Evolutionary conservation across 2,113 vertebrate genomes (phyloP).

Genomic region (Apteryx owenii): DNA sequence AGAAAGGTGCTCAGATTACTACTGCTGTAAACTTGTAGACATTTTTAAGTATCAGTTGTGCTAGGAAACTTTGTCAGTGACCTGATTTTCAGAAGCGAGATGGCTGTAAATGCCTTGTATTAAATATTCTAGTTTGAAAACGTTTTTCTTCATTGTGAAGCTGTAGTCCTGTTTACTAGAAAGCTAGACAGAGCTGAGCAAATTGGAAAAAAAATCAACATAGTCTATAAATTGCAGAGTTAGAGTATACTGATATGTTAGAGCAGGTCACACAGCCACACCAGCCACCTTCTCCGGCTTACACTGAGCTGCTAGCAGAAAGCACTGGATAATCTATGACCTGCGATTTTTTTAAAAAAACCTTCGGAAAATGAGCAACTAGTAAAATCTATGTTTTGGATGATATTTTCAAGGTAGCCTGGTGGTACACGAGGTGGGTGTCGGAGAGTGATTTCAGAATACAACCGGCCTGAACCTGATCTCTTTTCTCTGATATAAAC

Average conservation of each 20-base stretch:
- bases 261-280: background rate
- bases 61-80: background rate
- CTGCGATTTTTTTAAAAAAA: background rate
- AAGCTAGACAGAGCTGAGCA: background rate
- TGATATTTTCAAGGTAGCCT: background rate
- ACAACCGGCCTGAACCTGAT: slow-evolving; percentile 6
- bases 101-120: background rate
- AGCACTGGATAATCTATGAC: background rate
- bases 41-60: background rate
- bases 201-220: background rate
- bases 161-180: background rate
- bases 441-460: slow-evolving; percentile 27
- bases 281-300: slow-evolving; percentile 21
- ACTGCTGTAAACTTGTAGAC: background rate
- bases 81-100: background rate
- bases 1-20: slow-evolving; percentile 33
- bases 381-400: background rate
- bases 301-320: slow-evolving; percentile 16
- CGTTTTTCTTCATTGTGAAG: background rate
- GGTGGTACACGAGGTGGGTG: slow-evolving; percentile 27
- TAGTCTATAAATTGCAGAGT: background rate
- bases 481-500: slow-evolving; percentile 23
- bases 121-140: background rate
- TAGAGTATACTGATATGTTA: background rate
- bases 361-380: background rate